These are phyloP conservation scores for Scrobipalpa costella DNA, from an alignment of 2,888 invertebrate genomes.

Conservation along the genomic window DNA sequence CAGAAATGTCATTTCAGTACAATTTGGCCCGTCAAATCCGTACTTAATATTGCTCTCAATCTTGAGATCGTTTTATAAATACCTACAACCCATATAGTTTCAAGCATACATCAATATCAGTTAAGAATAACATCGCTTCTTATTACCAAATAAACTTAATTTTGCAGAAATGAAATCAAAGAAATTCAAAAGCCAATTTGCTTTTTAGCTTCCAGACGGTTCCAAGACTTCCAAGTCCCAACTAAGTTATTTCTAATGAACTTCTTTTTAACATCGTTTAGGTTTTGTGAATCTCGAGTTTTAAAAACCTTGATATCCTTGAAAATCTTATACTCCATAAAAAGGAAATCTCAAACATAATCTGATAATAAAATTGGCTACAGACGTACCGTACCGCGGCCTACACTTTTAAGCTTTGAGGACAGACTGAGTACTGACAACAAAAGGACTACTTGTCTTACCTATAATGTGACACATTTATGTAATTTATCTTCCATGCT, in stretches of 20 bases:
- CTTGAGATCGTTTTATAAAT: too few relatives aligned
- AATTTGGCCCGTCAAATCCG: too few relatives aligned
- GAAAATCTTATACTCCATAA: conserved; percentile 31
- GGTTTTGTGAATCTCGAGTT: conserved; percentile 7
- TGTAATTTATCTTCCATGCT: too few relatives aligned
- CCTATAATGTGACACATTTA: background rate
- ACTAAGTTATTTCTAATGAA: conserved; percentile 22
- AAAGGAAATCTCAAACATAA: conserved; percentile 40
- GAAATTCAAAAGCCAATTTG: conserved; percentile 9
- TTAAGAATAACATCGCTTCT: background rate
- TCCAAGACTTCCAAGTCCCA: too few relatives aligned
- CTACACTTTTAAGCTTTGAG: conserved; percentile 22
- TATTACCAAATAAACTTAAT: background rate
- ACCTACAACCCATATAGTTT: too few relatives aligned
- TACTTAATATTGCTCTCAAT: too few relatives aligned
- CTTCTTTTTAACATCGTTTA: conserved; percentile 7
- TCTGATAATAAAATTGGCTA: conserved; percentile 40
- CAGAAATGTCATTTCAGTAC: too few relatives aligned
- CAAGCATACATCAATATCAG: too few relatives aligned
- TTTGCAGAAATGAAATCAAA: conserved; percentile 6
- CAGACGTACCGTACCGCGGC: conserved; percentile 34
- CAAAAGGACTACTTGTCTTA: background rate
- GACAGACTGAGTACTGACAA: background rate
- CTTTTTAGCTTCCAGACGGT: conserved; percentile 5
- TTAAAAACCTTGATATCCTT: conserved; percentile 19